Conservation (phyloP, 1,140 invertebrate species). For the Drosophila oshimai region DNA sequence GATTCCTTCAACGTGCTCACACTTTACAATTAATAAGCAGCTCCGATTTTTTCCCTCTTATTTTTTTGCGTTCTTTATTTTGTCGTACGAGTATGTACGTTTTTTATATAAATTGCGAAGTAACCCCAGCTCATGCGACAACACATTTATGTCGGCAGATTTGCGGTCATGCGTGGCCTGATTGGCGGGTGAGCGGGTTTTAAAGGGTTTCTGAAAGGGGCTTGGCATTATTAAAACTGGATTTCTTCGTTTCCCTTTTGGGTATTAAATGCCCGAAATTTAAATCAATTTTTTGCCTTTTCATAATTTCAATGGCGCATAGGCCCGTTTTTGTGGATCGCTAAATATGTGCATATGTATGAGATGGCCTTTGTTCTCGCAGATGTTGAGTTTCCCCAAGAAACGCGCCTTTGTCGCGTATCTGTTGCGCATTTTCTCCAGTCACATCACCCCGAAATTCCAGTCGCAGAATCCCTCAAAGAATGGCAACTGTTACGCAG, state of each 20-base stretch:
- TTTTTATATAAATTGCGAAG: conserved; percentile 8
- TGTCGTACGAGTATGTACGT: conserved; percentile 20
- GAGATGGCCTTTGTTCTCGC: conserved; percentile 20
- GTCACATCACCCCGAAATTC: not conserved
- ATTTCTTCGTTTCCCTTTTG: conserved; percentile 25
- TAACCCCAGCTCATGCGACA: conserved; percentile 44
- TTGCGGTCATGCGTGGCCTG: conserved; percentile 69
- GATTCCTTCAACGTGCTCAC: conserved; percentile 74
- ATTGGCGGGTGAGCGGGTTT: not conserved
- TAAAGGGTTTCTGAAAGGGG: conserved; percentile 29
- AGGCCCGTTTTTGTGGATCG: conserved; percentile 7
- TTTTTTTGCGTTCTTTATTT: conserved; percentile 16
- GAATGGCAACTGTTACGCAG: conserved; percentile 9
- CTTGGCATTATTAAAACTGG: conserved; percentile 57
- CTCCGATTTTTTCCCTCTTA: conserved; percentile 16
- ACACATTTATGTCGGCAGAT: conserved; percentile 45
- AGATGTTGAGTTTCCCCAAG: conserved; percentile 4
- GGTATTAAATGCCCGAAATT: conserved; percentile 51
- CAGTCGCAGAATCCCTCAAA: not conserved
- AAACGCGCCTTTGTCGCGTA: not conserved
- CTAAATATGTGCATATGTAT: conserved; percentile 31
- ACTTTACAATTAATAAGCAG: conserved; percentile 79
- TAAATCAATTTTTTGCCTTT: conserved; percentile 62
- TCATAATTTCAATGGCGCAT: conserved; percentile 31
- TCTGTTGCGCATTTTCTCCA: conserved; percentile 25